These are phyloP conservation scores for Lepisosteus oculatus DNA, from an alignment of 2,113 vertebrate species.

Conservation along the genomic window DNA sequence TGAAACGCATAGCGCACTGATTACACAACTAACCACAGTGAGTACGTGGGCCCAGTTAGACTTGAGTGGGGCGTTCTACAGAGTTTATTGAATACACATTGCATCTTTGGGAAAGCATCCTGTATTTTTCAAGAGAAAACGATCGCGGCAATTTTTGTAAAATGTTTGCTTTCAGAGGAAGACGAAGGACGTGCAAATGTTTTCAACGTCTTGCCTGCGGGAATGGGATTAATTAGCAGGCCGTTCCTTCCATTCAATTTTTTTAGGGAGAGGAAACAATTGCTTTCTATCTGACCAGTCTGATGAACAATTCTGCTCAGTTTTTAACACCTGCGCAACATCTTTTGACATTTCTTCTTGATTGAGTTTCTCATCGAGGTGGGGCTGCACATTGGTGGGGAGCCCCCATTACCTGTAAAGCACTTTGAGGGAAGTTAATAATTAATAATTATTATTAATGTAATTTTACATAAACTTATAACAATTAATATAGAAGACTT, in stretches of 20 bases:
- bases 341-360: too few species aligned
- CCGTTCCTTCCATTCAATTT: constrained; percentile 32
- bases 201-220: constrained; percentile 45
- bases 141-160: constrained; percentile 54
- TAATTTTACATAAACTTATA: too few species aligned
- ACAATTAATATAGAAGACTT: too few species aligned
- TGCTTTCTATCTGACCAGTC: too few species aligned
- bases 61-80: constrained; percentile 79
- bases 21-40: constrained; percentile 87
- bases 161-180: constrained; percentile 41
- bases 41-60: constrained; percentile 87
- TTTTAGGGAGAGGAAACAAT: not conserved
- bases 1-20: constrained; percentile 64
- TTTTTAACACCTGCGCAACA: too few species aligned
- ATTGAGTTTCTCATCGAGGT: too few species aligned
- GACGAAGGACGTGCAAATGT: constrained; percentile 48
- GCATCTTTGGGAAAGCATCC: constrained; percentile 74
- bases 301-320: too few species aligned
- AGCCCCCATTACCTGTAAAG: too few species aligned
- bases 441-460: too few species aligned
- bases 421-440: too few species aligned
- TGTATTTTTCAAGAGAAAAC: constrained; percentile 42
- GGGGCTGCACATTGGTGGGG: too few species aligned
- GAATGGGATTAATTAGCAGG: constrained; percentile 61
- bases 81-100: constrained; percentile 70